Evolutionary conservation across 2,797 vertebrate genomes (phyloP).

Genomic region (Sparus aurata): DNA sequence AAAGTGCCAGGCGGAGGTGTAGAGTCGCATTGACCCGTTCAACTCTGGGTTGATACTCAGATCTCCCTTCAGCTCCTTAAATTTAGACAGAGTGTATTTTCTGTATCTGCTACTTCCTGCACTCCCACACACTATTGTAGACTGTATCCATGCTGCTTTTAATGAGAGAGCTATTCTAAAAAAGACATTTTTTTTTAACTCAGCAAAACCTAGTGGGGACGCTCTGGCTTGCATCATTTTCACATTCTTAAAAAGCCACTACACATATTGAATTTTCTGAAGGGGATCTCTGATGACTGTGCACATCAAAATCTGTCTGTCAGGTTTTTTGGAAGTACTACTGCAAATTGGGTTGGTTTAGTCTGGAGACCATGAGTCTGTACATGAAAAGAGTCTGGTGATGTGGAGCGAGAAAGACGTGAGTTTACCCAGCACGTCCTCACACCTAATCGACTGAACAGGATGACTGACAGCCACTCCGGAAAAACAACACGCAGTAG

Average conservation of each 20-base stretch:
- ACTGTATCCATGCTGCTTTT: background rate
- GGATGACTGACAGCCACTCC: too few species aligned
- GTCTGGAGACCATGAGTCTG: background rate
- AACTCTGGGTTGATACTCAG: background rate
- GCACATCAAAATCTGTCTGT: background rate
- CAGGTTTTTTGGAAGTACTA: background rate
- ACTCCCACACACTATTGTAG: fast-evolving
- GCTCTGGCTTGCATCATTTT: background rate
- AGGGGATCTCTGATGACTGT: background rate
- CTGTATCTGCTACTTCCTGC: background rate
- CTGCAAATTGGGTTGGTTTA: background rate
- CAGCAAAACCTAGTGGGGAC: background rate
- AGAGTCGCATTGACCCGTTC: background rate
- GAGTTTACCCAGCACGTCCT: background rate
- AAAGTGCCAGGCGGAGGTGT: background rate
- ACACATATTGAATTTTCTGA: background rate
- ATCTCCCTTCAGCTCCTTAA: background rate
- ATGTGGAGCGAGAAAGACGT: background rate
- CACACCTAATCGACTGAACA: too few species aligned
- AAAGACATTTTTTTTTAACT: background rate
- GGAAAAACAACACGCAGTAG: too few species aligned
- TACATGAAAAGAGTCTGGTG: background rate
- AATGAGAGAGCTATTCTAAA: background rate
- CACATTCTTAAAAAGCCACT: background rate
- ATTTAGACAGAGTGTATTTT: background rate